Evolutionary conservation across 2,797 vertebrate genomes (phyloP).

Genomic region (Chelmon rostratus): DNA sequence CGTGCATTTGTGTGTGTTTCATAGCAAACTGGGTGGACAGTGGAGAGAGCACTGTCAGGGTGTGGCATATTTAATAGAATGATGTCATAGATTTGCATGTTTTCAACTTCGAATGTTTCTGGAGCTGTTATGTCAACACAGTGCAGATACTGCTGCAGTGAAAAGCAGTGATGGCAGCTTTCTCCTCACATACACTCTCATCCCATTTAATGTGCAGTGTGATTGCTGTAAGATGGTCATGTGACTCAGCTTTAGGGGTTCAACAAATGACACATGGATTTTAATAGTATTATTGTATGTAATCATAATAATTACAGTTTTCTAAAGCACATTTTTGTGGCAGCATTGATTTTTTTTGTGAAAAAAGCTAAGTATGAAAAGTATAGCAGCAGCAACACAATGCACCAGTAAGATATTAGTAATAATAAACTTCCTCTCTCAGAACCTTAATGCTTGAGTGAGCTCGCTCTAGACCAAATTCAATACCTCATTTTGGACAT

Average conservation of each 20-base stretch:
- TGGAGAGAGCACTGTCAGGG: constrained; percentile 40
- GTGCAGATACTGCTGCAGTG: neutral
- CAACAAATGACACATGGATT: neutral
- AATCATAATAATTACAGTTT: neutral
- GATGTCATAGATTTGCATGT: constrained; percentile 48
- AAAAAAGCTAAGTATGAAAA: neutral
- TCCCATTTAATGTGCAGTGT: neutral
- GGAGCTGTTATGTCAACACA: neutral
- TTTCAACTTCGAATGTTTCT: neutral
- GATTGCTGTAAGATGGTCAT: neutral
- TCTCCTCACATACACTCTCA: neutral
- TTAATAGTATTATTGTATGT: neutral
- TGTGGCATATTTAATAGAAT: constrained; percentile 24
- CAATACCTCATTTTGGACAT: too few relatives aligned
- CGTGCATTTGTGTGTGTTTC: constrained; percentile 4
- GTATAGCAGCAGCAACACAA: too few relatives aligned
- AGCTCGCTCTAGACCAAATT: neutral
- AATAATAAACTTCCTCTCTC: neutral
- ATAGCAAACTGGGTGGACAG: constrained; percentile 29
- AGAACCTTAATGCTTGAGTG: neutral
- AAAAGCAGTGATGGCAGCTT: neutral
- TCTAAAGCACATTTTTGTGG: neutral
- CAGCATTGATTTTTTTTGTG: too few relatives aligned
- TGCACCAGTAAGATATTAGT: neutral
- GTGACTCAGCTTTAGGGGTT: neutral